These are phyloP conservation scores for Thermophis baileyi DNA, from an alignment of 2,113 vertebrate species.

Conservation along the genomic window DNA sequence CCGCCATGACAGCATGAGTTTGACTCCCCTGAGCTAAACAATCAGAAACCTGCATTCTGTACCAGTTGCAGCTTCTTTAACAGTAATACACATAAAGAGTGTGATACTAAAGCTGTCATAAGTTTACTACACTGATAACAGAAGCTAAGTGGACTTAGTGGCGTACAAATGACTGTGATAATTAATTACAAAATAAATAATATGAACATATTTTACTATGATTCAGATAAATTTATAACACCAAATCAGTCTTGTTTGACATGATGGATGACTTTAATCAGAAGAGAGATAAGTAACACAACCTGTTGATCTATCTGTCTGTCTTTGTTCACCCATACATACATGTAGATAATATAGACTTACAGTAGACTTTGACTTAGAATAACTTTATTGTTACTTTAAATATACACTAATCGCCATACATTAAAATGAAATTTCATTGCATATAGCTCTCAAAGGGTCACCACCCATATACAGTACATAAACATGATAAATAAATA, in stretches of 20 bases:
- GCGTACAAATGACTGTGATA: background rate
- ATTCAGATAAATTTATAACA: background rate
- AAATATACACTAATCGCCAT: too few species aligned
- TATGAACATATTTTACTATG: background rate
- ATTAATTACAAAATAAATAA: background rate
- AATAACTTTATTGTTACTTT: too few species aligned
- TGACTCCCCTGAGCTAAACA: background rate
- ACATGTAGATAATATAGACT: too few species aligned
- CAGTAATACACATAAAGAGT: background rate
- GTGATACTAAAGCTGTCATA: background rate
- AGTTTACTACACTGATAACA: background rate
- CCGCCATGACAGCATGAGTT: too few species aligned
- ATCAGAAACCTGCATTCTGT: background rate
- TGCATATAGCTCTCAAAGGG: too few species aligned
- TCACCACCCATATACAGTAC: too few species aligned
- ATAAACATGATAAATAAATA: too few species aligned
- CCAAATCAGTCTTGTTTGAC: background rate
- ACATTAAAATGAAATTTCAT: too few species aligned
- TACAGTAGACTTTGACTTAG: too few species aligned
- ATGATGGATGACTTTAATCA: background rate
- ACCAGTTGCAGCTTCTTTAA: background rate
- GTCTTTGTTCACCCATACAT: too few species aligned
- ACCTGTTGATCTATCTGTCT: too few species aligned
- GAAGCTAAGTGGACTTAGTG: background rate
- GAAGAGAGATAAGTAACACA: too few species aligned